These are phyloP conservation scores for Macrophya annulata DNA, from an alignment of 2,888 invertebrate species.

Conservation along the genomic window DNA sequence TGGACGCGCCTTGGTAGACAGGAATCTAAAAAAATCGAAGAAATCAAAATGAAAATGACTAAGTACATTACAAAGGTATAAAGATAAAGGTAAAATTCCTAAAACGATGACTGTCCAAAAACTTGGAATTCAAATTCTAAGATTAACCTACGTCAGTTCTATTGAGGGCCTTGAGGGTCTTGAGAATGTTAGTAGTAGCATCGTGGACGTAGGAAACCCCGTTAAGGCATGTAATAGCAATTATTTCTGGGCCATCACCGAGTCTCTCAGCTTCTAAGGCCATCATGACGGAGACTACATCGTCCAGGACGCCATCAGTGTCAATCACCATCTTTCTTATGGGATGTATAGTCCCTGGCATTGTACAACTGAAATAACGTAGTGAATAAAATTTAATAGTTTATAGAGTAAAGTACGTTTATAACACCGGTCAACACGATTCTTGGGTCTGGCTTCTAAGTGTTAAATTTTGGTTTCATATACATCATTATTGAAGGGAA, in stretches of 20 bases:
- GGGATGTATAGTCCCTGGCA: neutral
- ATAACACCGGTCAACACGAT: too few species aligned
- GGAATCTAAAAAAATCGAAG: conserved; percentile 77
- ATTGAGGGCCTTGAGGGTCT: conserved; percentile 77
- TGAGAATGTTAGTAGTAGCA: conserved; percentile 80
- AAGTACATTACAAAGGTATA: neutral
- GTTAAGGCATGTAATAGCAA: conserved; percentile 82
- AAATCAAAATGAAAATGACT: neutral
- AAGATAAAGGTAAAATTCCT: too few species aligned
- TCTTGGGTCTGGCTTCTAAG: too few species aligned
- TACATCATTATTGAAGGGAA: too few species aligned
- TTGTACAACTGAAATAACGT: neutral
- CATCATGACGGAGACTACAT: conserved; percentile 79
- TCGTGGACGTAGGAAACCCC: conserved; percentile 81
- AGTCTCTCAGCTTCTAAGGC: conserved; percentile 69
- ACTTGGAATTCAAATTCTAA: neutral
- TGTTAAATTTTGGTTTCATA: too few species aligned
- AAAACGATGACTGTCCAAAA: too few species aligned
- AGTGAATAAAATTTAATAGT: neutral
- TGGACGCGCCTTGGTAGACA: conserved; percentile 78
- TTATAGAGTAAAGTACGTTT: too few species aligned
- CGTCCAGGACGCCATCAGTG: conserved; percentile 80
- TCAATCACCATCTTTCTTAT: conserved; percentile 77
- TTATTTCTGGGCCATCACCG: conserved; percentile 74
- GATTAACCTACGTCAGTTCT: conserved; percentile 74